These are phyloP conservation scores for Amphiura filiformis DNA, from an alignment of 35 echinoderm and acorn worm genomes.

Conservation along the genomic window DNA sequence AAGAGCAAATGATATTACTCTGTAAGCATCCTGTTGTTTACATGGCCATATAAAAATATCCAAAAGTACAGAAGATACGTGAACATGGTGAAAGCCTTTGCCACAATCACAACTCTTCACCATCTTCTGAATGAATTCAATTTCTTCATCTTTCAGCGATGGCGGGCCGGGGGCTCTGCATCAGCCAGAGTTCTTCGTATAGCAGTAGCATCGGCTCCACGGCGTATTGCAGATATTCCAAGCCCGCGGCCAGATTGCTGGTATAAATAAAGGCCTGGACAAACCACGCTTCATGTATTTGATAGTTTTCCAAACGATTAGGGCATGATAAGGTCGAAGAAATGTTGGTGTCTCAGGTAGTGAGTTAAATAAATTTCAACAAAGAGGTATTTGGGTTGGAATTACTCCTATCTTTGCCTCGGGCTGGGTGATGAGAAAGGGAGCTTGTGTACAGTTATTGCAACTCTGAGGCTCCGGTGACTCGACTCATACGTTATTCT, in stretches of 20 bases:
- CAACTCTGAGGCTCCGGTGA: no score
- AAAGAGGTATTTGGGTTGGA: conserved; percentile 3
- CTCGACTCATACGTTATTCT: no score
- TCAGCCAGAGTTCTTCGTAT: background rate
- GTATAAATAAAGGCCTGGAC: background rate
- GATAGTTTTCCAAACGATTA: background rate
- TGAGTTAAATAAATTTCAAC: background rate
- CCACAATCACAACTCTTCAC: background rate
- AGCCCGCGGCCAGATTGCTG: background rate
- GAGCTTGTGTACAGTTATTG: no score
- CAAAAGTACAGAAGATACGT: background rate
- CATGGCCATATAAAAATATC: background rate
- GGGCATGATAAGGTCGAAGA: background rate
- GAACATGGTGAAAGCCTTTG: background rate
- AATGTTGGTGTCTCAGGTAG: background rate
- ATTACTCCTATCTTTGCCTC: background rate
- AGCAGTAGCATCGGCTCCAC: background rate
- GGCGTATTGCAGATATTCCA: background rate
- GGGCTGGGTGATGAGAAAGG: background rate
- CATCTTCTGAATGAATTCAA: background rate
- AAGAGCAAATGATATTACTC: background rate
- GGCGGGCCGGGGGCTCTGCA: background rate
- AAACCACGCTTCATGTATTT: background rate
- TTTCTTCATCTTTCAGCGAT: background rate
- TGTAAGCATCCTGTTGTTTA: background rate